These are phyloP conservation scores for Mesembrinibis cayennensis DNA, from an alignment of 2,113 vertebrate species.

Conservation along the genomic window DNA sequence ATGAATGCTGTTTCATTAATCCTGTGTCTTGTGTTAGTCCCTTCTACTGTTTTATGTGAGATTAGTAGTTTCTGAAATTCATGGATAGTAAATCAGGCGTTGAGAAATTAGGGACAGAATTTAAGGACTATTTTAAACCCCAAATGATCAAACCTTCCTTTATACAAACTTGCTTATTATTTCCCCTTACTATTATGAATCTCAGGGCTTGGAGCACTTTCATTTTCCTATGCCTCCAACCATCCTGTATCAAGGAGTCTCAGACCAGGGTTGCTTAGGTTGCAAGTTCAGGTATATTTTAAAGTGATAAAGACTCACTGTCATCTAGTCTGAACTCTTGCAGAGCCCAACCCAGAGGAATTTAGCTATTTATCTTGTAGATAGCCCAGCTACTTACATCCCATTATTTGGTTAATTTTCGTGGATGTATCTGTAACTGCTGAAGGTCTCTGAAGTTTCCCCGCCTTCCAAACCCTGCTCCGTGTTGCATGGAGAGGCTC, in stretches of 20 bases:
- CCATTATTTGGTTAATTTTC: background rate
- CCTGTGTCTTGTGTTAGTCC: background rate
- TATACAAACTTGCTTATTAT: background rate
- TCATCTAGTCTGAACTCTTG: background rate
- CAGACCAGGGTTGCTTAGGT: background rate
- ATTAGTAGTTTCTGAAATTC: background rate
- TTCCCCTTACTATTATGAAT: background rate
- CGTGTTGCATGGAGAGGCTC: background rate
- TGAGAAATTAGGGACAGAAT: background rate
- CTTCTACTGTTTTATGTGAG: background rate
- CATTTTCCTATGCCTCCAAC: background rate
- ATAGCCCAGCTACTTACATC: background rate
- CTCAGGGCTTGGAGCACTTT: background rate
- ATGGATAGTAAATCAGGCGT: background rate
- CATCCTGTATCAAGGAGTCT: background rate
- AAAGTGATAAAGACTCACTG: background rate
- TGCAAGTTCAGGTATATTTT: constrained; percentile 6
- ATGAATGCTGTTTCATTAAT: background rate
- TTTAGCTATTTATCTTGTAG: background rate
- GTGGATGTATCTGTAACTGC: background rate
- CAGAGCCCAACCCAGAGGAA: background rate
- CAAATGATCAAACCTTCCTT: background rate
- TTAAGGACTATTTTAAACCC: background rate
- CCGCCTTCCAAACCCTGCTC: background rate
- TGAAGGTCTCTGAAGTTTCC: background rate